Conservation (phyloP, 2,888 invertebrate species). For the Choristoneura rosaceana region DNA sequence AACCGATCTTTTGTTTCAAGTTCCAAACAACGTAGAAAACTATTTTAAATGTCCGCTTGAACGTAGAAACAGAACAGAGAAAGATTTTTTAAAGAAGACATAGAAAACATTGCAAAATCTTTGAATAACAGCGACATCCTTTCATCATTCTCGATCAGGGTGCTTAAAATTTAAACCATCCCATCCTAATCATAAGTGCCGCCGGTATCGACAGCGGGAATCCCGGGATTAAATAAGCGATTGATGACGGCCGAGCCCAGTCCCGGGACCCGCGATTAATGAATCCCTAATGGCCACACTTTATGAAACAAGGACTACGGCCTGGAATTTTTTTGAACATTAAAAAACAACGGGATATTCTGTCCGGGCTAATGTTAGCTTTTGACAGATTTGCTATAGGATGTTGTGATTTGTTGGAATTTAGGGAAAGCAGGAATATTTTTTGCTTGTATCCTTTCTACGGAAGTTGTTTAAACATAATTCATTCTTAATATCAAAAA, state of each 20-base stretch:
- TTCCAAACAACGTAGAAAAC: too few species aligned
- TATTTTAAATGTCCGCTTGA: too few species aligned
- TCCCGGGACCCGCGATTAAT: conserved; percentile 10
- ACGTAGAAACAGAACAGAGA: too few species aligned
- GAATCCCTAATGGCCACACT: conserved; percentile 25
- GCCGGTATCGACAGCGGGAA: conserved; percentile 5
- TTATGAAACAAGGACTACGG: conserved; percentile 13
- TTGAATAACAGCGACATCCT: neutral
- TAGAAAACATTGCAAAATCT: too few species aligned
- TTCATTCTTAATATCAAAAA: too few species aligned
- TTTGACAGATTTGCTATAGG: neutral
- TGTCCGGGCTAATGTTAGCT: neutral
- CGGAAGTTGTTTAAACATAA: too few species aligned
- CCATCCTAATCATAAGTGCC: conserved; percentile 5
- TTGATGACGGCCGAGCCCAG: conserved; percentile 15
- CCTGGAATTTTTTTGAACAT: neutral
- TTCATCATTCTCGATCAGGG: neutral
- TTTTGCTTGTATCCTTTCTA: neutral
- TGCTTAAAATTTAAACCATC: neutral
- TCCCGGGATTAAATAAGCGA: conserved; percentile 9
- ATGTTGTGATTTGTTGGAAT: neutral
- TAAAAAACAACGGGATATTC: conserved; percentile 7
- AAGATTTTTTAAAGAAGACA: too few species aligned
- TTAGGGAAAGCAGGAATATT: neutral
- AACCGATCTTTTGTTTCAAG: too few species aligned